Base-by-base conservation (phyloP, 2,113 vertebrate genomes). In the Vulpes lagopus region DNA sequence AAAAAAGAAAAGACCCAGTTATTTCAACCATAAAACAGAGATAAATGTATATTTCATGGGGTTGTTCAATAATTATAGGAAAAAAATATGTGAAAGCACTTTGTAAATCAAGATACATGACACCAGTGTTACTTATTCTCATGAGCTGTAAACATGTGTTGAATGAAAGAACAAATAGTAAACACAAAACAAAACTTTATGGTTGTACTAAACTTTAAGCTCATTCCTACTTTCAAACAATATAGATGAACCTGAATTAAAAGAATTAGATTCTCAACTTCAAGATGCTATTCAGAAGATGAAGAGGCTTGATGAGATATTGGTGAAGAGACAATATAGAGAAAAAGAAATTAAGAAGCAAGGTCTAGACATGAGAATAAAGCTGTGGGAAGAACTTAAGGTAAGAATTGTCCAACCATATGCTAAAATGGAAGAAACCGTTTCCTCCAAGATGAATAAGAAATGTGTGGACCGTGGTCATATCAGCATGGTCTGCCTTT, bases 301-400 rank as follows among this genome's bases (percentile, higher is more conserved):
- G 99, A 98, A 98, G 94, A 98, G 95, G 96, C 99, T 99, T 69
- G 99, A 99, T 97, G 98, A 98, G 96, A 98, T 99, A 94, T 94
- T 99, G 96, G 96, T 98, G 97, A 97, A 98, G 93, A 99, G 94
- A 96, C 97, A 91, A 89, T 76, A 89, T 32, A 99, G 98, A 96
- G 99, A 99, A 98, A 99, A 97, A 98, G 98, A 98, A 97, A 93
- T 99, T 96, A 99, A 99, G 98, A 98, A 98, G 76, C 98, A 99
- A 98, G 98, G 99, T 78, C 98, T 98, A 97, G 99, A 99, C 92
- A 97, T 99, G 95, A 99, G 99, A 97, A 97, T 97, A 94, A 98
- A 98, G 97, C 98, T 99, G 55, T 99, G 99, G 99, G 98, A 99
- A 89, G 99, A 99, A 83, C 98, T 99, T 87, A 97, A 99, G 99